Evolutionary conservation across 2,113 vertebrate genomes (phyloP).

Genomic region (Thalassarche chlororhynchos): DNA sequence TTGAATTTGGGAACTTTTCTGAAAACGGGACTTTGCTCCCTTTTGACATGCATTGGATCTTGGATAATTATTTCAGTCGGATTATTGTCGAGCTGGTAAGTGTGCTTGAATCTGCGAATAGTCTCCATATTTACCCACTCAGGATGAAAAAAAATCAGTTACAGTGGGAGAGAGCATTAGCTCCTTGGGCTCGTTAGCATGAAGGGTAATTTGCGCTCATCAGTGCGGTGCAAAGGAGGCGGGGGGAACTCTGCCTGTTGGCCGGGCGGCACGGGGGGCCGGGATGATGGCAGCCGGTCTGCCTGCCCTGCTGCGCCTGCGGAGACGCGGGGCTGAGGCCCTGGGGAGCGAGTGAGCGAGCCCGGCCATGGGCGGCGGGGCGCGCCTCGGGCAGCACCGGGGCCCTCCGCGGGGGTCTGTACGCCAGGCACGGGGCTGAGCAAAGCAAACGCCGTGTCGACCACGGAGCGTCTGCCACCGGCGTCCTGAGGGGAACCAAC

Average conservation of each 20-base stretch:
- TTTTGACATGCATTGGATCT: background rate
- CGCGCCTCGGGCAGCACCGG: background rate
- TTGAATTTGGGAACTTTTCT: too few species aligned
- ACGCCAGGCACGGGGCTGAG: background rate
- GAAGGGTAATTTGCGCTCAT: slow-evolving; percentile 1
- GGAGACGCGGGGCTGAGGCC: background rate
- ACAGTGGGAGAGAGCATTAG: background rate
- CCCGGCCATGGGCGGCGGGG: background rate
- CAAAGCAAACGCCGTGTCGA: background rate
- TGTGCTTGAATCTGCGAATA: background rate
- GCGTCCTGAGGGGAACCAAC: background rate
- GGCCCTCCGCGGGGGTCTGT: background rate
- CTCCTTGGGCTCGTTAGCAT: background rate
- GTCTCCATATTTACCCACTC: background rate
- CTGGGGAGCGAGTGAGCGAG: background rate
- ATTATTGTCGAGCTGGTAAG: background rate
- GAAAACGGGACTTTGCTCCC: background rate
- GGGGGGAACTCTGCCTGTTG: background rate
- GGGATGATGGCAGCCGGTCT: background rate
- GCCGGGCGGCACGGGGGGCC: background rate
- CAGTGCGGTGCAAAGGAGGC: background rate
- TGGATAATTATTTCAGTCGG: background rate
- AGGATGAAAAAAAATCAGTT: background rate
- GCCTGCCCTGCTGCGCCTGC: background rate
- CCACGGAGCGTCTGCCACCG: background rate